Conservation (phyloP, 2,113 vertebrate genomes). For the Pycnonotus jocosus region DNA sequence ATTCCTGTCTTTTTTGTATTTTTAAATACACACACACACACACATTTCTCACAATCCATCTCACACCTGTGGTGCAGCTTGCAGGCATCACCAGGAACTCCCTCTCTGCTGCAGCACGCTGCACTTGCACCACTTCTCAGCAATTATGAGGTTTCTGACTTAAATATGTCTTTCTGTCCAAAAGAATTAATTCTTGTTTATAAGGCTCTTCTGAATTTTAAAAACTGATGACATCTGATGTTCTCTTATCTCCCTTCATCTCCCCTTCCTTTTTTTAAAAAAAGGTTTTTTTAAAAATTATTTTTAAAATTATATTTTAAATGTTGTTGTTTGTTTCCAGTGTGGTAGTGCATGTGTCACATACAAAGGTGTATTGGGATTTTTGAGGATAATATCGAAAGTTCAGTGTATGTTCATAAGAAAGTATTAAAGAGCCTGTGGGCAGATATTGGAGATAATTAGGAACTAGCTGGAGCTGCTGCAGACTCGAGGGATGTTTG, state of each 20-base stretch:
- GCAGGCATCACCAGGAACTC: not conserved
- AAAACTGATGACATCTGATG: not conserved
- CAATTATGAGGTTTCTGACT: not conserved
- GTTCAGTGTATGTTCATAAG: not conserved
- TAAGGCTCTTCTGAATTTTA: not conserved
- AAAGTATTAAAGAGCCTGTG: not conserved
- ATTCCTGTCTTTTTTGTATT: not conserved
- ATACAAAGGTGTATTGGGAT: not conserved
- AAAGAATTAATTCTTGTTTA: not conserved
- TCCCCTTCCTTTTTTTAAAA: not conserved
- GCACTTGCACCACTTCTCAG: rapidly evolving
- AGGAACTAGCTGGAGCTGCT: slow-evolving; percentile 39
- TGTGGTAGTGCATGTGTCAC: not conserved
- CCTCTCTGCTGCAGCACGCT: rapidly evolving
- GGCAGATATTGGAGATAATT: slow-evolving; percentile 47
- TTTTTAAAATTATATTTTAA: no score
- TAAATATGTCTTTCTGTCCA: not conserved
- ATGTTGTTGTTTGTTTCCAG: not conserved
- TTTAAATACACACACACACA: no score
- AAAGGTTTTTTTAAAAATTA: no score
- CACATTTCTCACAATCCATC: not conserved
- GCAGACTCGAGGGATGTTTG: slow-evolving; percentile 25
- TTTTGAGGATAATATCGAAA: not conserved
- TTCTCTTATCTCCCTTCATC: not conserved
- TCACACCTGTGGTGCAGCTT: not conserved